These are phyloP conservation scores for Tolypeutes matacus DNA, from an alignment of 2,797 vertebrate genomes.

Conservation along the genomic window DNA sequence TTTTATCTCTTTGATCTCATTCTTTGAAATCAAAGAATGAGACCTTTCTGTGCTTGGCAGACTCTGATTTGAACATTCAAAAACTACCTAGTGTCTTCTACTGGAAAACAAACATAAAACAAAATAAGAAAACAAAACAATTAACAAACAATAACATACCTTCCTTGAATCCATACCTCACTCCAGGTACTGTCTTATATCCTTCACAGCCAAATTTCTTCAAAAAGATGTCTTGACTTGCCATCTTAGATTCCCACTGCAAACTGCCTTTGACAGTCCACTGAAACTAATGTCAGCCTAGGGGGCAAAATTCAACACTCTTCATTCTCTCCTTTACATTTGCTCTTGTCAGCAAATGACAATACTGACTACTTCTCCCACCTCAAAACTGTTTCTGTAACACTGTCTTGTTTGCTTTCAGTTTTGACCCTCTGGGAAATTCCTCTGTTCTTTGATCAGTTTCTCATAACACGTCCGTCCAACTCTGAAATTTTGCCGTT, in stretches of 20 bases:
- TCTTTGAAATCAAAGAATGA: conserved; percentile 52
- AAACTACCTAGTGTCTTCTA: not conserved
- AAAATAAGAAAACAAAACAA: not conserved
- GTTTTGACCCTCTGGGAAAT: not conserved
- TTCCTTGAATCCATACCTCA: not conserved
- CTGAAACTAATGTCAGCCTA: not conserved
- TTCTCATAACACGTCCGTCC: not conserved
- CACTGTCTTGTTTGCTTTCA: not conserved
- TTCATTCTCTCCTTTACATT: not conserved
- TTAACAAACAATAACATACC: not conserved
- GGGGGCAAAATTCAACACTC: not conserved
- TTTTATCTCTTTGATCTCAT: conserved; percentile 64
- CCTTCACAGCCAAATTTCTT: not conserved
- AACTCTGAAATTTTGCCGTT: not conserved
- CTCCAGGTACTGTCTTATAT: not conserved
- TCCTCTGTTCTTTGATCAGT: not conserved
- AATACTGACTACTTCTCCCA: not conserved
- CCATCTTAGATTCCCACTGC: not conserved
- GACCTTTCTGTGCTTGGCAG: not conserved
- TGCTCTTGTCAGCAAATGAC: conserved; percentile 4
- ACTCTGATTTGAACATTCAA: not conserved
- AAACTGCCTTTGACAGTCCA: not conserved
- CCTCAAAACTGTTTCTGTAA: not conserved
- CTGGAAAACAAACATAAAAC: not conserved
- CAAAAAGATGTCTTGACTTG: not conserved